phyloP scores from a whole-genome alignment of 1,140 invertebrate genomes.

The Drosophila pectinifera region DNA sequence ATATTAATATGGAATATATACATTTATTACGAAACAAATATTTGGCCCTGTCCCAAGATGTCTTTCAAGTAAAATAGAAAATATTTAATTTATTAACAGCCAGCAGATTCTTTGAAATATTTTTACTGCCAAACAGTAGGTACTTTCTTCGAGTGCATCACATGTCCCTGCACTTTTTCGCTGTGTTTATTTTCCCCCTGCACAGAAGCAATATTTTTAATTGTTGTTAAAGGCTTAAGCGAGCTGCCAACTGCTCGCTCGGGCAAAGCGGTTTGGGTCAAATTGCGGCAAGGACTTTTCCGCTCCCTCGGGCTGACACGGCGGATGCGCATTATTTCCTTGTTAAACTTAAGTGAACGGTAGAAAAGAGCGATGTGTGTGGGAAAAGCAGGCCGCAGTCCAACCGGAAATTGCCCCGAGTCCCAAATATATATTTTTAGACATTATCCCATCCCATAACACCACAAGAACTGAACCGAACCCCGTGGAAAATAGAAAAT shows the following conservation, averaged over 20 bases:
- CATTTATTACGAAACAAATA: neutral
- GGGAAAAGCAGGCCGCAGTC: conserved; percentile 8
- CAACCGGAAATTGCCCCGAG: conserved; percentile 36
- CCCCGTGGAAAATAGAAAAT: conserved; percentile 8
- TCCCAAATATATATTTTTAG: conserved; percentile 47
- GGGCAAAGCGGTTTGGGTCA: conserved; percentile 27
- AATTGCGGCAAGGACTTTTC: conserved; percentile 45
- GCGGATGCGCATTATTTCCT: conserved; percentile 41
- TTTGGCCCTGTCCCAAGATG: neutral
- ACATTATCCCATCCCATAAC: conserved; percentile 26
- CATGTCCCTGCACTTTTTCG: conserved; percentile 24
- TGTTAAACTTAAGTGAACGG: conserved; percentile 39
- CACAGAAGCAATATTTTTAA: conserved; percentile 74
- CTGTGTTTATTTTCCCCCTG: conserved; percentile 22
- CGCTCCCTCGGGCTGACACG: conserved; percentile 13
- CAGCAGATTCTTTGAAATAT: neutral
- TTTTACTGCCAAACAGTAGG: neutral
- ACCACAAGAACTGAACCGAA: neutral
- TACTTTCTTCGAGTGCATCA: conserved; percentile 18
- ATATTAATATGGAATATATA: neutral
- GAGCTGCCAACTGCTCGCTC: conserved; percentile 12
- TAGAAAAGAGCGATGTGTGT: neutral
- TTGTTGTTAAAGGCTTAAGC: conserved; percentile 81
- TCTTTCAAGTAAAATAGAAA: neutral
- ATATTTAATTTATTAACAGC: neutral